Percentiles rank a stretch among this genome's conserved stretches.
These are phyloP conservation scores for Volucella inflata DNA, from an alignment of 2,888 invertebrate species.

Conservation along the genomic window DNA sequence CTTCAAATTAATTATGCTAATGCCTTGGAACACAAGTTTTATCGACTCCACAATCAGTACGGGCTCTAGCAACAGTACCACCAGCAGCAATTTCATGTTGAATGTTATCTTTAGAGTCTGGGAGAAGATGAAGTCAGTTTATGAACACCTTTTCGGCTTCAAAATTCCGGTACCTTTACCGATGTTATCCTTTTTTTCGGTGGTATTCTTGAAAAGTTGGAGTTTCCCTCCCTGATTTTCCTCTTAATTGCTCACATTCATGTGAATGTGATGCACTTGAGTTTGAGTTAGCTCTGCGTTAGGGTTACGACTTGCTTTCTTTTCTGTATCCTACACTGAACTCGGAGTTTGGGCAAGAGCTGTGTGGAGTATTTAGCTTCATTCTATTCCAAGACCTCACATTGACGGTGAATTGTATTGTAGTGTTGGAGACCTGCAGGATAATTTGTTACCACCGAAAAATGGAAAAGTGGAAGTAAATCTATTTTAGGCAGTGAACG, in stretches of 20 bases:
- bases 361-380: conserved; percentile 48
- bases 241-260: conserved; percentile 48
- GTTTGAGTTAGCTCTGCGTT: neutral
- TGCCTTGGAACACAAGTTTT: conserved; percentile 56
- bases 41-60: conserved; percentile 38
- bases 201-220: conserved; percentile 9
- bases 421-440: conserved; percentile 17
- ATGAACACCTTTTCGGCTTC: conserved; percentile 46
- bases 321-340: neutral
- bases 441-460: conserved; percentile 36
- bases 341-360: neutral
- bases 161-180: neutral
- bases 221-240: conserved; percentile 22
- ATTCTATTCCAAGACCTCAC: conserved; percentile 30
- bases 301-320: conserved; percentile 11
- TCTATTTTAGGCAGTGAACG: conserved; percentile 37
- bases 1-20: conserved; percentile 70
- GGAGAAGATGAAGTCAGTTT: conserved; percentile 25
- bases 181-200: conserved; percentile 11
- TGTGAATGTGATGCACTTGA: conserved; percentile 1
- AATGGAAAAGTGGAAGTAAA: conserved; percentile 27
- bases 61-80: neutral
- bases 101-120: neutral
- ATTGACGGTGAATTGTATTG: conserved; percentile 32
- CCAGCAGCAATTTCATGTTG: too few species aligned